Percentiles rank a stretch among this genome's conserved stretches.
Evolutionary conservation across 2,888 invertebrate species (phyloP).

Genomic region (Rhopalosiphum nymphaeae): DNA sequence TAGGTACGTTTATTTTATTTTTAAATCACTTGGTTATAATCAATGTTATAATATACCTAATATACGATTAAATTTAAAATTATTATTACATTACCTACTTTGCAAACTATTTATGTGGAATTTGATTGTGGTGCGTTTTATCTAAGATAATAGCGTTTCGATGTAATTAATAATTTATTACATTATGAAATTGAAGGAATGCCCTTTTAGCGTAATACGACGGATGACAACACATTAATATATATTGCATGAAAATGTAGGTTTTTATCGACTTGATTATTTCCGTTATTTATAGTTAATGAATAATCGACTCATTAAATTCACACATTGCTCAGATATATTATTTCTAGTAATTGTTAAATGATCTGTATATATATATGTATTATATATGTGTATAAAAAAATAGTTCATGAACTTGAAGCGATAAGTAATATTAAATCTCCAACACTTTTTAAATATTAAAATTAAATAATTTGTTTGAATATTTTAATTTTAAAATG

Average conservation of each 20-base stretch:
- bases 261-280: constrained; percentile 8
- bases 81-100: constrained; percentile 26
- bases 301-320: constrained; percentile 33
- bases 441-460: neutral
- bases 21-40: neutral
- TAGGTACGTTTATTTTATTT: neutral
- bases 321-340: constrained; percentile 14
- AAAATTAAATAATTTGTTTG: neutral
- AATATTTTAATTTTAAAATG: neutral
- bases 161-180: constrained; percentile 49
- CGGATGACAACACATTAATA: neutral
- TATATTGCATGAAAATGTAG: neutral
- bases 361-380: neutral
- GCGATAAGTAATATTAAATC: neutral
- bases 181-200: constrained; percentile 23
- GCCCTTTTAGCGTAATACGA: neutral
- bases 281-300: constrained; percentile 1
- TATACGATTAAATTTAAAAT: neutral
- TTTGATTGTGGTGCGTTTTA: constrained; percentile 31
- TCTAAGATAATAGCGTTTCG: constrained; percentile 24
- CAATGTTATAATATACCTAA: neutral
- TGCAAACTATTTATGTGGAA: constrained; percentile 20
- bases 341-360: neutral
- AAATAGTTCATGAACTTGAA: neutral
- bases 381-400: neutral